Conservation (phyloP, 2,888 invertebrate genomes). For the Andrena dorsata region DNA sequence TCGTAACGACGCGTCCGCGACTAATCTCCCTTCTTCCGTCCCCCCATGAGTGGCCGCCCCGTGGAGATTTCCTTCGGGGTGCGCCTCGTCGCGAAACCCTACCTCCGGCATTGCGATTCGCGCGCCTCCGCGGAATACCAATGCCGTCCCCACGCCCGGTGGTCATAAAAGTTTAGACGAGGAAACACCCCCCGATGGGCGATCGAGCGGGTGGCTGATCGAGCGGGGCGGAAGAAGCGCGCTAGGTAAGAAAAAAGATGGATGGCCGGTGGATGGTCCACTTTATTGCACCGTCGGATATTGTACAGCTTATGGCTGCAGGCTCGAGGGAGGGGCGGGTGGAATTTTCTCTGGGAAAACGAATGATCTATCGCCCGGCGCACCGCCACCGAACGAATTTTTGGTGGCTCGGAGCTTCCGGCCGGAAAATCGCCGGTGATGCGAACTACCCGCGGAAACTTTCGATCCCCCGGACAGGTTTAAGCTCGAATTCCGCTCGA, state of each 20-base stretch:
- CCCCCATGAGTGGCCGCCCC: background rate
- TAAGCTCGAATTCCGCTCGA: conserved; percentile 32
- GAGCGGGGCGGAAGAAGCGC: background rate
- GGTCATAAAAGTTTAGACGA: conserved; percentile 71
- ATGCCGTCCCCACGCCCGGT: conserved; percentile 65
- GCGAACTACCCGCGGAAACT: conserved; percentile 27
- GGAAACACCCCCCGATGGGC: conserved; percentile 31
- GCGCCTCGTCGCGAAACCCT: background rate
- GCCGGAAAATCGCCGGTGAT: conserved; percentile 24
- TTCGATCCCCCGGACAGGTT: conserved; percentile 19
- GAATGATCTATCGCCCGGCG: conserved; percentile 65
- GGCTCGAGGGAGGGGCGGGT: background rate
- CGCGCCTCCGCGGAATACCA: conserved; percentile 75
- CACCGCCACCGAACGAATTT: conserved; percentile 59
- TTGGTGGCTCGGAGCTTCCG: conserved; percentile 26
- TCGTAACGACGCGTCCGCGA: conserved; percentile 13
- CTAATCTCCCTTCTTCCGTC: conserved; percentile 21
- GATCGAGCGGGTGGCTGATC: conserved; percentile 1
- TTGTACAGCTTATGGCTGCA: conserved; percentile 65
- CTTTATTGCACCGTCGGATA: conserved; percentile 70
- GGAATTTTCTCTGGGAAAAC: conserved; percentile 58
- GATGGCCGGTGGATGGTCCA: conserved; percentile 65
- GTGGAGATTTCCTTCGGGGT: background rate
- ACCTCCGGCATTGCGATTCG: conserved; percentile 66
- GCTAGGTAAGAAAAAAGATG: conserved; percentile 61